Percentiles rank a stretch among this genome's conserved stretches.
Evolutionary conservation across 2,113 vertebrate genomes (phyloP).

Genomic region (Chrysochloris asiatica): DNA sequence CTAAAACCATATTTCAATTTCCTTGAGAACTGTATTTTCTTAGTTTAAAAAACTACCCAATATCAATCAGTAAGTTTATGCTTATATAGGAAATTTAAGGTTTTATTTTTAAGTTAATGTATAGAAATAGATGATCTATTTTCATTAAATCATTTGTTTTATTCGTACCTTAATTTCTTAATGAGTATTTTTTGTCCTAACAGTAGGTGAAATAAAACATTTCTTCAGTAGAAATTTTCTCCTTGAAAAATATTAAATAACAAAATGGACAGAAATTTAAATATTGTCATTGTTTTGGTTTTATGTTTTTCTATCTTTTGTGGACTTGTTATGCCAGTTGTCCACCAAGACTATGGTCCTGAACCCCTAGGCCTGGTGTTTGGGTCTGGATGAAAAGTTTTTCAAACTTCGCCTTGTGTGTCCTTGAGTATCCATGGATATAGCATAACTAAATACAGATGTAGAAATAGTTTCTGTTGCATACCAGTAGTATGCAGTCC

Average conservation of each 20-base stretch:
- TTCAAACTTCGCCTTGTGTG: too few species aligned
- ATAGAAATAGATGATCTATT: not conserved
- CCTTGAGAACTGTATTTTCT: conserved; percentile 9
- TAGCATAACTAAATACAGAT: too few species aligned
- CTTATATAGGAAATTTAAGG: not conserved
- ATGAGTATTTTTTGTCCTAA: not conserved
- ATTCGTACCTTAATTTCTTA: conserved; percentile 31
- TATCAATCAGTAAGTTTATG: too few species aligned
- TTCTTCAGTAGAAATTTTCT: conserved; percentile 33
- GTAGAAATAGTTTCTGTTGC: too few species aligned
- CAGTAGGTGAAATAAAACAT: conserved; percentile 20
- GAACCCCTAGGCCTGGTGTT: too few species aligned
- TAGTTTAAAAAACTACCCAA: not conserved
- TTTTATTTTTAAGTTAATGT: not conserved
- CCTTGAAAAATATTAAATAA: conserved; percentile 47
- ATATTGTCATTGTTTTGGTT: not conserved
- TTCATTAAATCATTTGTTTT: conserved; percentile 29
- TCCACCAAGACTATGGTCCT: too few species aligned
- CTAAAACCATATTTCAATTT: conserved; percentile 5
- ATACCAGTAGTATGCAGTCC: too few species aligned
- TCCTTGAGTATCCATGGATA: too few species aligned
- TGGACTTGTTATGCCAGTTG: too few species aligned
- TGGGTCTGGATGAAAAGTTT: too few species aligned
- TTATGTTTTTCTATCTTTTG: too few species aligned
- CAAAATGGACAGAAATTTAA: not conserved